These are phyloP conservation scores for Piprites chloris DNA, from an alignment of 2,113 vertebrate species.

Conservation along the genomic window DNA sequence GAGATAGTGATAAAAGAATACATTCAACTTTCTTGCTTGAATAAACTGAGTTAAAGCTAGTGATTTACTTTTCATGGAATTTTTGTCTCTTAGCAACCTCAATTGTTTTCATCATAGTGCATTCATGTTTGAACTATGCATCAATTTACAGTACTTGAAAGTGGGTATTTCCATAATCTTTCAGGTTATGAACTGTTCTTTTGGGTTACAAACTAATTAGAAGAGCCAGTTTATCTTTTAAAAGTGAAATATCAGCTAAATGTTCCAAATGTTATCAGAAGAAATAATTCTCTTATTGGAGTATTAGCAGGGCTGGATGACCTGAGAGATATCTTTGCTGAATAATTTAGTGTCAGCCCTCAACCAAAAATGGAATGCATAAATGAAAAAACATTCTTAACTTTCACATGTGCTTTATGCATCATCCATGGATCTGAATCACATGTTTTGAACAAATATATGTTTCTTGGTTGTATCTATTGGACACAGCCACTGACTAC, in stretches of 20 bases:
- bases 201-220: background rate
- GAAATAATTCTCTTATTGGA: background rate
- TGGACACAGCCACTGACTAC: background rate
- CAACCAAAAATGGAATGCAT: background rate
- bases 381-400: background rate
- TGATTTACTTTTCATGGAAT: conserved; percentile 27
- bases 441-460: background rate
- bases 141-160: conserved; percentile 9
- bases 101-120: background rate
- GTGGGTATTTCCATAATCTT: background rate
- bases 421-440: background rate
- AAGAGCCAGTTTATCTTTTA: background rate
- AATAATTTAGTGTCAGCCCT: background rate
- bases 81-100: conserved; percentile 44
- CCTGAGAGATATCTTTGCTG: background rate
- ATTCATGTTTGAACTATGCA: conserved; percentile 36
- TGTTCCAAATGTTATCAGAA: background rate
- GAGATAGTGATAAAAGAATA: background rate
- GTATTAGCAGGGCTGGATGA: background rate
- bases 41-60: conserved; percentile 36
- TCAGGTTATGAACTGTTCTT: conserved; percentile 18
- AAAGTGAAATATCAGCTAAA: background rate
- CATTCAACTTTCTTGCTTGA: background rate
- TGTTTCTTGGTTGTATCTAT: background rate
- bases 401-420: background rate